Conservation (phyloP, 2,888 invertebrate species). For the Cordilura impudica region DNA sequence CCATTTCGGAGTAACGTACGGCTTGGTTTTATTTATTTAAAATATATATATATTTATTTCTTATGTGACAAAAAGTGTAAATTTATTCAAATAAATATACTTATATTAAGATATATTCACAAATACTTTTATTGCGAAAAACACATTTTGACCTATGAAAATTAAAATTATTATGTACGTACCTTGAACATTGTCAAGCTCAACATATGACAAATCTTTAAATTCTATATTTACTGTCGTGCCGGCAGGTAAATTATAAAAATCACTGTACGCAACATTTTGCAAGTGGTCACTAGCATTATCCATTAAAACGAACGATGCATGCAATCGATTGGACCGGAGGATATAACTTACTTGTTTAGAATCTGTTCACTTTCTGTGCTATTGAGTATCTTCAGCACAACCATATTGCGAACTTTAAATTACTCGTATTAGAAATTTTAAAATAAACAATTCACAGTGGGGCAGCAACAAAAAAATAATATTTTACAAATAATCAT, state of each 20-base stretch:
- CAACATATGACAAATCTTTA: slow-evolving; percentile 42
- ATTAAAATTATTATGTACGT: not conserved
- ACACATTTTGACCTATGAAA: not conserved
- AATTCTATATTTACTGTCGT: slow-evolving; percentile 51
- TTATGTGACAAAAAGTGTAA: too few species aligned
- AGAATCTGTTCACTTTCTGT: slow-evolving; percentile 26
- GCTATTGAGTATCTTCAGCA: slow-evolving; percentile 2
- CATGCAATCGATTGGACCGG: not conserved
- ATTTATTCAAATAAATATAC: too few species aligned
- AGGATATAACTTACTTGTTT: slow-evolving; percentile 8
- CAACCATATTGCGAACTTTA: too few species aligned
- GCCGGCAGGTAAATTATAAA: slow-evolving; percentile 28
- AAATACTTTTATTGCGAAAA: not conserved
- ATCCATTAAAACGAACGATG: not conserved
- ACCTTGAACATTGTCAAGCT: slow-evolving; percentile 37
- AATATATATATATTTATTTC: too few species aligned
- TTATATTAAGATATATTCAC: not conserved
- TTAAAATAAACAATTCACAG: too few species aligned
- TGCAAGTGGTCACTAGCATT: slow-evolving; percentile 17
- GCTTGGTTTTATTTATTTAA: too few species aligned
- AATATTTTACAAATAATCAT: too few species aligned
- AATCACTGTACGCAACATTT: slow-evolving; percentile 11
- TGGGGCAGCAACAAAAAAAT: too few species aligned
- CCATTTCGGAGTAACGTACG: too few species aligned
- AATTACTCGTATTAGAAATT: slow-evolving; percentile 3